Percentiles rank a stretch among this genome's conserved stretches.
phyloP scores from a whole-genome alignment of 2,113 vertebrate species.

The Myiozetetes cayanensis region DNA sequence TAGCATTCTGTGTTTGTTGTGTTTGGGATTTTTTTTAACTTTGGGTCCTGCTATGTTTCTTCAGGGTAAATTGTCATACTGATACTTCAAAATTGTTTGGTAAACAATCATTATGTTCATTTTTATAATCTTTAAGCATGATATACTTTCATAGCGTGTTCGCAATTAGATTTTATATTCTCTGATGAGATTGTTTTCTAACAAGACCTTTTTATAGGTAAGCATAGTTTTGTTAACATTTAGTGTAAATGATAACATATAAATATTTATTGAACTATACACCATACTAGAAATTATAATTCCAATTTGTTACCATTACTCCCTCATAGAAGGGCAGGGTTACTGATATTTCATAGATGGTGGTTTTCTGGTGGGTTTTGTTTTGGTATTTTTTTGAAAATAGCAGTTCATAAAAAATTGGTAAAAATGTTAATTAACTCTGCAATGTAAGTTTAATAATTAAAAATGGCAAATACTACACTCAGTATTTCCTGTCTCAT shows the following conservation, averaged over 20 bases:
- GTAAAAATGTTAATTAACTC: neutral
- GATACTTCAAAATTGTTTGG: neutral
- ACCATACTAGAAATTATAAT: neutral
- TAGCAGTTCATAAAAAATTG: neutral
- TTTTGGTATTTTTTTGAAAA: neutral
- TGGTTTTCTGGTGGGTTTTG: neutral
- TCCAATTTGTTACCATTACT: neutral
- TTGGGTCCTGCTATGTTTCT: neutral
- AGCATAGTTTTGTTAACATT: neutral
- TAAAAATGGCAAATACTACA: neutral
- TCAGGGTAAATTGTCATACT: neutral
- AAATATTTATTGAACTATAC: neutral
- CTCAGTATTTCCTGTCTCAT: neutral
- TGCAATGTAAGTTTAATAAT: neutral
- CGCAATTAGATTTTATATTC: neutral
- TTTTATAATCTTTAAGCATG: neutral
- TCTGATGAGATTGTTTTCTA: neutral
- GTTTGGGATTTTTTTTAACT: fast-evolving
- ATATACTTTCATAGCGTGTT: neutral
- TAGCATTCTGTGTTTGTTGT: neutral
- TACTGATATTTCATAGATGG: neutral
- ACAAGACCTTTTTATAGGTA: neutral
- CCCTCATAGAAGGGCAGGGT: neutral
- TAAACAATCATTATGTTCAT: neutral
- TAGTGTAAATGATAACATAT: neutral